phyloP scores from a whole-genome alignment of 2,888 invertebrate genomes.

The Poecilus cupreus region DNA sequence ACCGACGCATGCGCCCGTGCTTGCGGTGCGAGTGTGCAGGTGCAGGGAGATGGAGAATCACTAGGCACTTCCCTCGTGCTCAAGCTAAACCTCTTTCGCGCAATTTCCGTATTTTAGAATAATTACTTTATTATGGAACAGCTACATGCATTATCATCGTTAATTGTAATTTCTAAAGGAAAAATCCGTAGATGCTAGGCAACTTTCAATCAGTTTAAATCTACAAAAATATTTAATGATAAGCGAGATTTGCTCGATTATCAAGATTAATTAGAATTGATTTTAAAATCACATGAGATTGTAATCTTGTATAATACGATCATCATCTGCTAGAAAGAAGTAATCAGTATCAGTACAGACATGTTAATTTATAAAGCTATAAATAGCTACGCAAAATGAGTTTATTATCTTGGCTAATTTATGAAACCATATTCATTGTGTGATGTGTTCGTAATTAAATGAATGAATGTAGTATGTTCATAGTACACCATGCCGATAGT shows the following conservation, averaged over 20 bases:
- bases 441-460: constrained; percentile 11
- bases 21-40: background rate
- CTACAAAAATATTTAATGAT: constrained; percentile 23
- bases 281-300: constrained; percentile 30
- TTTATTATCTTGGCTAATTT: constrained; percentile 28
- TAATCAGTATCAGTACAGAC: constrained; percentile 24
- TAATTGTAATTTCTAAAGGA: constrained; percentile 22
- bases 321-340: constrained; percentile 15
- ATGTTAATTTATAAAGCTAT: constrained; percentile 40
- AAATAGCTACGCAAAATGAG: constrained; percentile 23
- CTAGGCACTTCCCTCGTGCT: background rate
- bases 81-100: background rate
- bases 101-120: constrained; percentile 31
- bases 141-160: constrained; percentile 24
- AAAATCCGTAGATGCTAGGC: background rate
- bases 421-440: background rate
- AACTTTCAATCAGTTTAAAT: constrained; percentile 13
- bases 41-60: background rate
- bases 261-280: constrained; percentile 43
- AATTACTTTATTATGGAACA: constrained; percentile 26
- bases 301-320: constrained; percentile 18
- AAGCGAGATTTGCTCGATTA: constrained; percentile 6
- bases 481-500: too few species aligned
- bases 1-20: background rate
- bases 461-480: too few species aligned